Percentiles rank a stretch among this genome's conserved stretches.
These are phyloP conservation scores for Aurelia aurita DNA, from an alignment of 30 jellyfish, hydroid and myxozoan species.

Conservation along the genomic window DNA sequence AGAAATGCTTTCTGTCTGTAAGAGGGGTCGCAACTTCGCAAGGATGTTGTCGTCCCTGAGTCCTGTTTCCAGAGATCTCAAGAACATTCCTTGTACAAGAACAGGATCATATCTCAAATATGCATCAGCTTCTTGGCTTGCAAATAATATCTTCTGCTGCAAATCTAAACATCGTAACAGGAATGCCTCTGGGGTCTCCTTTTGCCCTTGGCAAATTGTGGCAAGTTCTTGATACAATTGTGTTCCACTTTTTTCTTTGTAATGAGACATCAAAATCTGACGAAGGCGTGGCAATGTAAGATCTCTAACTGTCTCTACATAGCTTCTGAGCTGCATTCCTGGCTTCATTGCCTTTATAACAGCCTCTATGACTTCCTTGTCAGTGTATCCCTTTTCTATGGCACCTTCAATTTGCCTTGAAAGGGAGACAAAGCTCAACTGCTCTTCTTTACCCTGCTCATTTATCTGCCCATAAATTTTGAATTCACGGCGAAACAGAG, in stretches of 20 bases:
- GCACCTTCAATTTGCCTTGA: slow-evolving; percentile 44
- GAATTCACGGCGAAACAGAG: slow-evolving; percentile 14
- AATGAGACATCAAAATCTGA: slow-evolving; percentile 23
- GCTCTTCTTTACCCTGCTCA: slow-evolving; percentile 42
- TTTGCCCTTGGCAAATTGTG: slow-evolving; percentile 23
- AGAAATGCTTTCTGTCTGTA: slow-evolving; percentile 8
- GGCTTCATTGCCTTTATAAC: slow-evolving; percentile 29
- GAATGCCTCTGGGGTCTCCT: slow-evolving; percentile 45
- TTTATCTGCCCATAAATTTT: not conserved
- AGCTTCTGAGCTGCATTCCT: slow-evolving; percentile 34
- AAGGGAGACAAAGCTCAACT: slow-evolving; percentile 33
- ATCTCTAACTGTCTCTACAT: slow-evolving; percentile 24
- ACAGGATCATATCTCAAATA: slow-evolving; percentile 30
- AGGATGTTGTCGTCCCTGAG: slow-evolving; percentile 17
- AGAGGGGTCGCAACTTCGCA: slow-evolving; percentile 2
- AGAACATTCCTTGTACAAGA: slow-evolving; percentile 9
- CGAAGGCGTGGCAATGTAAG: slow-evolving; percentile 12
- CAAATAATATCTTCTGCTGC: slow-evolving; percentile 24
- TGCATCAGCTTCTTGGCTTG: no score
- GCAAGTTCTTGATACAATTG: slow-evolving; percentile 23
- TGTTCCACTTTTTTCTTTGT: slow-evolving; percentile 28
- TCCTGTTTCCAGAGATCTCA: slow-evolving; percentile 40
- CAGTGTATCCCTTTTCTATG: slow-evolving; percentile 27
- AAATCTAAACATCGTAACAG: not conserved
- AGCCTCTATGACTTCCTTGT: slow-evolving; percentile 6